Percentiles rank a stretch among this genome's conserved stretches.
phyloP scores from a whole-genome alignment of 2,888 invertebrate species.

The Temnothorax ravouxi region DNA sequence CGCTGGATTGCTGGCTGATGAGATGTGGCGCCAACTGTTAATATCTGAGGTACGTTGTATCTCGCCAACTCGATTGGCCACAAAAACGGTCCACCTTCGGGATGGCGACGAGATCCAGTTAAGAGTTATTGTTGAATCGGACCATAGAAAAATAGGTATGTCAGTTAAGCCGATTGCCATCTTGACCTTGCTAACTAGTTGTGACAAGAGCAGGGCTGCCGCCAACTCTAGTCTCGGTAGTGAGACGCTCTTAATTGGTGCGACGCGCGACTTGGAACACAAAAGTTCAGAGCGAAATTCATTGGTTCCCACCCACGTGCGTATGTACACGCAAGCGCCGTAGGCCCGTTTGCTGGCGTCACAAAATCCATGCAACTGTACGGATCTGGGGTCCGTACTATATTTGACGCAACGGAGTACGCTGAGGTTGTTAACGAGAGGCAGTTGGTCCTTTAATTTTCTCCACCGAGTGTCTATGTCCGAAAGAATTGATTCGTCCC shows the following conservation, averaged over 20 bases:
- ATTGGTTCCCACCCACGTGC: background rate
- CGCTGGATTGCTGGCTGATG: background rate
- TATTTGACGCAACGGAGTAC: background rate
- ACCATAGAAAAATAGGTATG: background rate
- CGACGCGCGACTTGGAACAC: background rate
- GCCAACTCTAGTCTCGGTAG: background rate
- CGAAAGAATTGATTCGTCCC: background rate
- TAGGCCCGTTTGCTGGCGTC: background rate
- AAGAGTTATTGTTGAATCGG: background rate
- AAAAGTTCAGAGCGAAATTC: background rate
- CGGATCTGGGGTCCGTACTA: rapidly evolving
- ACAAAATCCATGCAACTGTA: background rate
- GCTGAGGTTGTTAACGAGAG: no score
- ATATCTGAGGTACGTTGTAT: background rate
- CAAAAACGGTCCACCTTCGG: background rate
- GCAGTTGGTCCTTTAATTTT: no score
- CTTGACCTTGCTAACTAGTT: background rate
- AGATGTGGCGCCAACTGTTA: background rate
- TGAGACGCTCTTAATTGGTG: background rate
- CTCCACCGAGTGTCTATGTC: background rate
- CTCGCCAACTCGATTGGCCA: background rate
- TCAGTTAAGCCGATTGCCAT: no score
- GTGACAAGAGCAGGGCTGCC: background rate
- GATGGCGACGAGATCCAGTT: background rate
- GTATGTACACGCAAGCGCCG: background rate